Percentiles rank a stretch among this genome's conserved stretches.
Conservation (phyloP, 64 coral and sea anemone genomes). For the Stichodactyla mertensii region DNA sequence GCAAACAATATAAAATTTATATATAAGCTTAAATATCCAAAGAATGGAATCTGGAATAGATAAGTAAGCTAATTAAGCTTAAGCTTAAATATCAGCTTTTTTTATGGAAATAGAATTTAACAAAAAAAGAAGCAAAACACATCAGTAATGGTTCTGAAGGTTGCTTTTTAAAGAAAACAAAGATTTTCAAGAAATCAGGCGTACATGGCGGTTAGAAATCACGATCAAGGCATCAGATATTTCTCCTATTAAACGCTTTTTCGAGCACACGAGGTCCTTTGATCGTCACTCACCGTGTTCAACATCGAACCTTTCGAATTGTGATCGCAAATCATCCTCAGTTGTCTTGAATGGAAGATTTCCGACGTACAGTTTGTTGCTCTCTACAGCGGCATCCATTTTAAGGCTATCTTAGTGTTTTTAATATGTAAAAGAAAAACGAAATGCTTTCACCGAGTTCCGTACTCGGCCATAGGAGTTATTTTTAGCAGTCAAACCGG, state of each 20-base stretch:
- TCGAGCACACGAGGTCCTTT: background rate
- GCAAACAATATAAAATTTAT: too few species aligned
- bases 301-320: constrained; percentile 7
- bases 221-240: background rate
- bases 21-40: too few species aligned
- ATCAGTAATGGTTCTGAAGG: background rate
- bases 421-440: too few species aligned
- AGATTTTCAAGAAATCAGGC: background rate
- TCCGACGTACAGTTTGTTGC: constrained; percentile 15
- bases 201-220: background rate
- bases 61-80: too few species aligned
- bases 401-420: background rate
- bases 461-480: background rate
- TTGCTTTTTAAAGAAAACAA: background rate
- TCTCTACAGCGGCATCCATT: background rate
- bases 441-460: too few species aligned
- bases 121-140: background rate
- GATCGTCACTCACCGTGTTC: background rate
- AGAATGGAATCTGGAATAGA: too few species aligned
- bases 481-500: background rate
- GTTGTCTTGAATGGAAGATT: constrained; percentile 22
- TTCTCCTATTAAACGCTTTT: background rate
- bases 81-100: background rate
- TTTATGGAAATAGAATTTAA: too few species aligned
- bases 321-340: background rate